A percentile compares a stretch with the other conserved stretches of the same genome.
phyloP scores from a whole-genome alignment of 2,888 invertebrate genomes.

The Kuschelorhynchus macadamiae region DNA sequence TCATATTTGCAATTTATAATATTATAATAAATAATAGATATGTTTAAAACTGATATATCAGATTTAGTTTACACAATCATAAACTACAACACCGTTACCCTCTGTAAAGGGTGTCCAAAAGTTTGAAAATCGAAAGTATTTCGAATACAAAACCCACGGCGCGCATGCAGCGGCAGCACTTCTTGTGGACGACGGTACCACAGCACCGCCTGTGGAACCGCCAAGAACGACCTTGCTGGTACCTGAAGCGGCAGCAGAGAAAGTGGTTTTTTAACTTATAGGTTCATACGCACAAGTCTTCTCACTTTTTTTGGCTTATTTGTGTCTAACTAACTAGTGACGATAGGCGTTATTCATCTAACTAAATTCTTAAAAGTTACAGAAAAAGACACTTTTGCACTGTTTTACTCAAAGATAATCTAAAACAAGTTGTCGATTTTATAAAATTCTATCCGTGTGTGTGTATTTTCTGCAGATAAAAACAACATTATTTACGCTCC shows the following conservation, averaged over 20 bases:
- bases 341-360: no score
- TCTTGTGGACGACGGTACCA: conserved; percentile 48
- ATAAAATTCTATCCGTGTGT: no score
- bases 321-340: no score
- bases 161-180: conserved; percentile 23
- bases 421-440: no score
- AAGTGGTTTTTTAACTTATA: conserved; percentile 56
- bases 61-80: no score
- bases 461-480: no score
- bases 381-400: no score
- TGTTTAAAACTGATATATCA: neutral
- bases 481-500: no score
- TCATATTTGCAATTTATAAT: conserved; percentile 6
- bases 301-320: conserved; percentile 35
- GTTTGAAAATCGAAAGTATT: conserved; percentile 7
- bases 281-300: conserved; percentile 32
- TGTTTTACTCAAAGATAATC: no score
- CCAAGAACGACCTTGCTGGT: conserved; percentile 58
- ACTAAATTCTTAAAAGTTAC: no score
- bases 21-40: no score
- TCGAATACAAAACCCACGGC: conserved; percentile 26
- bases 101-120: neutral
- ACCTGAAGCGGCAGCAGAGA: conserved; percentile 53
- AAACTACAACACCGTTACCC: no score
- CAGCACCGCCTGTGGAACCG: conserved; percentile 51